Evolutionary conservation across 2,797 vertebrate species (phyloP).

Genomic region (Perodicticus potto): DNA sequence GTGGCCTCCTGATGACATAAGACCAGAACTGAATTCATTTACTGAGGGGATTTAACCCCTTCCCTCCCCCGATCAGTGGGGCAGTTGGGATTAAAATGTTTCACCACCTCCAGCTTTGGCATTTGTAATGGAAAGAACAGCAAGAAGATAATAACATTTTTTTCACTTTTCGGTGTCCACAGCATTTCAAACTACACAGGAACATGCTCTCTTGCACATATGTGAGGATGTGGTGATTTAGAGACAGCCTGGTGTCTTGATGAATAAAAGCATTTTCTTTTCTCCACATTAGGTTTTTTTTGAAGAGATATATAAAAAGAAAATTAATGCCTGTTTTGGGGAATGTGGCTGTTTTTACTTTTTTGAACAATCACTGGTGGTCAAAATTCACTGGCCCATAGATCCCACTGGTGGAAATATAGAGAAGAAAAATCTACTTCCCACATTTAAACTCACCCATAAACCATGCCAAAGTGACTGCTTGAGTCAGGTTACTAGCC

Average conservation of each 20-base stretch:
- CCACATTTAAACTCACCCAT: not conserved
- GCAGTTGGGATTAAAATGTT: no score
- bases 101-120: not conserved
- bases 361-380: not conserved
- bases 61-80: no score
- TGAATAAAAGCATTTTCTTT: not conserved
- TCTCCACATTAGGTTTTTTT: not conserved
- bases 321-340: not conserved
- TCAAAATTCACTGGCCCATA: not conserved
- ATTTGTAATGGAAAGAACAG: not conserved
- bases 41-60: no score
- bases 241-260: not conserved
- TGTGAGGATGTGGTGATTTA: not conserved
- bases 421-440: not conserved
- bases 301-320: not conserved
- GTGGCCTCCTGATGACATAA: no score
- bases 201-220: not conserved
- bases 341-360: not conserved
- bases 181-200: not conserved
- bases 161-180: not conserved
- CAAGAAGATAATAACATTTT: not conserved
- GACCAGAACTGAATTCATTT: not conserved
- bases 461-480: not conserved
- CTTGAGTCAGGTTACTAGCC: not conserved
- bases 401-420: not conserved